A percentile compares a stretch with the other conserved stretches of the same genome.
Evolutionary conservation across 2,113 vertebrate genomes (phyloP).

Genomic region (Tetrax tetrax): DNA sequence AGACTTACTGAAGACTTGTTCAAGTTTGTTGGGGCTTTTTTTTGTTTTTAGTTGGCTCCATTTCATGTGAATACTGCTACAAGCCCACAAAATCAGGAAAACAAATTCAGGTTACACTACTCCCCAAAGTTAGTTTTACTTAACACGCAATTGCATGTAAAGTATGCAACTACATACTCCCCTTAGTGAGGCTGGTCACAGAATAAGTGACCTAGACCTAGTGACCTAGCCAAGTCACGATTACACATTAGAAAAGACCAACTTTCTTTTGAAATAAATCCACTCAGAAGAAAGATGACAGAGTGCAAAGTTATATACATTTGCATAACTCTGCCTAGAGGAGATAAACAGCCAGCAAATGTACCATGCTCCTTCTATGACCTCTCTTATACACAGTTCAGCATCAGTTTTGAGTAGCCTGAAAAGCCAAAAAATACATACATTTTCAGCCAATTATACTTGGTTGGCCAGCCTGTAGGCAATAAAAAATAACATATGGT

Average conservation of each 20-base stretch:
- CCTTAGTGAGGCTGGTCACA: background rate
- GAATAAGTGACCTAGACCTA: background rate
- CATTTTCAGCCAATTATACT: background rate
- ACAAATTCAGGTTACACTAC: background rate
- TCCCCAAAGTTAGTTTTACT: background rate
- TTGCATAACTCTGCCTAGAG: constrained; percentile 21
- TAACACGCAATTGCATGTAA: background rate
- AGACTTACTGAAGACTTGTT: background rate
- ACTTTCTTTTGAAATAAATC: background rate
- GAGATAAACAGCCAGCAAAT: background rate
- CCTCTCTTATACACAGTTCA: background rate
- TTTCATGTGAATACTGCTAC: background rate
- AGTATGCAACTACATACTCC: too few species aligned
- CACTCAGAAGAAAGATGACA: background rate
- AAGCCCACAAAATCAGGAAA: background rate
- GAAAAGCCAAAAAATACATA: constrained; percentile 2
- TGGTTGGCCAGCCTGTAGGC: background rate
- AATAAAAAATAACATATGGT: background rate
- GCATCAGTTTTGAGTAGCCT: background rate
- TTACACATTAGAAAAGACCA: background rate
- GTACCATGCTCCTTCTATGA: background rate
- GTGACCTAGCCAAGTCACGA: background rate
- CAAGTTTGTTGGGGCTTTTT: background rate
- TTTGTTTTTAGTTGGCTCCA: background rate
- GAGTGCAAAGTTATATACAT: background rate